Evolutionary conservation across 2,113 vertebrate species (phyloP), one percentile per base, ranked within the genome.

Genomic region (Calyptommatus sinebrachiatus): DNA sequence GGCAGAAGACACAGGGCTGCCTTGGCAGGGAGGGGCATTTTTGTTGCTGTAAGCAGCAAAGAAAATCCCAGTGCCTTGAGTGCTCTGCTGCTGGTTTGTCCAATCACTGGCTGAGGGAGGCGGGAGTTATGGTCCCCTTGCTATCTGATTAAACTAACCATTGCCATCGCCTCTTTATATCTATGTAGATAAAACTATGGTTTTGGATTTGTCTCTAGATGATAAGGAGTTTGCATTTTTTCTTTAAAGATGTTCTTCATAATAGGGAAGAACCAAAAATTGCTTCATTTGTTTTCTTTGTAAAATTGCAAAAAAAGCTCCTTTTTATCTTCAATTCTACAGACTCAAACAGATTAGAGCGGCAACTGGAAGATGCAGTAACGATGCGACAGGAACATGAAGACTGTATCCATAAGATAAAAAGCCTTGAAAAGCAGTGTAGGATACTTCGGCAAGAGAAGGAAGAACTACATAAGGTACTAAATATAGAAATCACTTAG

Each of bases 381-480:
- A 86, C 95, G 0, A 93, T 98, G 70, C 94, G 95, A 12, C 97
- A 98, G 74, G 97, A 99, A 76, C 97, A 95, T 0, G 97, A 99
- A 79, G 96, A 97, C 77, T 95, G 95, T 1, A 76, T 95, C n/a
- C 96, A 96, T 71, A 98, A 96, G 81, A 85, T 99, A 48, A 97
- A 95, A 90, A 94, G 92, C 61, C 91, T 99, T 67, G 98, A 99
- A 76, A 98, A 95, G 82, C 98, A 99, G 89, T 95, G 96, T 86
- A 97, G 96, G 83, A 83, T 91, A 4, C 91, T 95, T 20, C 93
- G 95, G 18, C 97, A 97, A 83, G 98, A 99, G 80, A 97, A 98
- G 81, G 98, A 99, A 1, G 97, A 99, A 0, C 90, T 97, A 29
- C 97, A 99, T 91, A 98, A 98, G 98, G 98, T 99, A 93, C 5